Percentiles rank a stretch among this genome's conserved stretches.
Conservation (phyloP, 23 tunicate species). For the Ascidia mentula region DNA sequence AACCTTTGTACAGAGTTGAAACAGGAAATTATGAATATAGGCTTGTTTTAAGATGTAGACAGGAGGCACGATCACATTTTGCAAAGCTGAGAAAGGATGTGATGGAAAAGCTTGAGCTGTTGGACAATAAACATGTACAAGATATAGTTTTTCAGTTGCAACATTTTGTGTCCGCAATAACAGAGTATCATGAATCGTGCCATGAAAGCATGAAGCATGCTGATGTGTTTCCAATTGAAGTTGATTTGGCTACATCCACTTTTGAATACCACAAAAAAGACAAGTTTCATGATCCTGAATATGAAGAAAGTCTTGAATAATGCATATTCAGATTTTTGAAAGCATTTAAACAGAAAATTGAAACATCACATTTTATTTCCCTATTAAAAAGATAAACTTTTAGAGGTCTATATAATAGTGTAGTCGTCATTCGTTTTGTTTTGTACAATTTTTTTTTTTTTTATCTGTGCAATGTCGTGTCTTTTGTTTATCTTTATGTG, state of each 20-base stretch:
- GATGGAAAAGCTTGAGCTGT: slow-evolving; percentile 92
- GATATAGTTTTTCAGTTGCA: slow-evolving; percentile 89
- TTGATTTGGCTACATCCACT: slow-evolving; percentile 78
- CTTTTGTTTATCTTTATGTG: too few relatives aligned
- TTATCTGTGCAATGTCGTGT: too few relatives aligned
- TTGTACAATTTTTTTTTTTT: too few relatives aligned
- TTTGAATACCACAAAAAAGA: slow-evolving; percentile 97
- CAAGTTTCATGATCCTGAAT: slow-evolving; percentile 84
- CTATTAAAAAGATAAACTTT: too few relatives aligned
- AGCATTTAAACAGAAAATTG: too few relatives aligned
- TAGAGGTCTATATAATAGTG: too few relatives aligned
- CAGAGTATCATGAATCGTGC: slow-evolving; percentile 73
- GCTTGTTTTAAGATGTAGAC: slow-evolving; percentile 86
- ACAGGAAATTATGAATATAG: slow-evolving; percentile 99
- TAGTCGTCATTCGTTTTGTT: too few relatives aligned
- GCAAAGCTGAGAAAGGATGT: slow-evolving; percentile 98
- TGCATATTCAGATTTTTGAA: not conserved
- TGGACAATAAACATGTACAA: slow-evolving; percentile 96
- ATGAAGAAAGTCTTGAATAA: slow-evolving; percentile 71
- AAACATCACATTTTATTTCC: too few relatives aligned
- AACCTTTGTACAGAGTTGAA: slow-evolving; percentile 97
- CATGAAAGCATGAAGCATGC: slow-evolving; percentile 53
- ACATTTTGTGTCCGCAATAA: slow-evolving; percentile 73
- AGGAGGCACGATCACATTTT: slow-evolving; percentile 74
- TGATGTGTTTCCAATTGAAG: slow-evolving; percentile 98